phyloP scores from a whole-genome alignment of 2,797 vertebrate species.

The Todus mexicanus region DNA sequence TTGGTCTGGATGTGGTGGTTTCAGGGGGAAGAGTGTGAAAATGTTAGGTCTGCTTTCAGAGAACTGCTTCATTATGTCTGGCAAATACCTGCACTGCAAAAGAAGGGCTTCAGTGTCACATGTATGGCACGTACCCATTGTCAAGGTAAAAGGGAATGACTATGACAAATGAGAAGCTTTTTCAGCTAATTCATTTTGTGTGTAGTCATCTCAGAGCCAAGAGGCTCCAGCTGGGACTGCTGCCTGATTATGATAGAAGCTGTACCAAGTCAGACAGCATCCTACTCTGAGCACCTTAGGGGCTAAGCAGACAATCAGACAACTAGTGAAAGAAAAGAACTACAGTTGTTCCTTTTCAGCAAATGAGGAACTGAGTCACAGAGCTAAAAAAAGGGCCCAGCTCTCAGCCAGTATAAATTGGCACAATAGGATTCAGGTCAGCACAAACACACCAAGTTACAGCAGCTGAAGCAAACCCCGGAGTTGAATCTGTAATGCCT shows the following conservation, averaged over 20 bases:
- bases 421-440: constrained; percentile 8
- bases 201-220: constrained; percentile 5
- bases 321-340: not conserved
- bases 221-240: constrained; percentile 4
- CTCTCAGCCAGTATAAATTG: not conserved
- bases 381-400: constrained; percentile 3
- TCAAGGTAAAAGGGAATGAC: not conserved
- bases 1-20: not conserved
- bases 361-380: constrained; percentile 6
- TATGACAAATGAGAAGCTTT: constrained; percentile 44
- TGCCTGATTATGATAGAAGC: constrained; percentile 20
- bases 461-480: not conserved
- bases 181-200: constrained; percentile 33
- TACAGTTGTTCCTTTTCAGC: not conserved
- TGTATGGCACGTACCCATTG: not conserved
- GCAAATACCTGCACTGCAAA: not conserved
- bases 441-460: not conserved
- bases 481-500: not conserved
- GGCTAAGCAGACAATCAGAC: constrained; percentile 7
- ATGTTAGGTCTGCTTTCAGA: not conserved
- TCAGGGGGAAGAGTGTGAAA: not conserved
- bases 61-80: not conserved
- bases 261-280: constrained; percentile 14
- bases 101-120: not conserved
- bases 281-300: constrained; percentile 13